Conservation (phyloP, 2,888 invertebrate genomes). For the Blastobasis adustella region DNA sequence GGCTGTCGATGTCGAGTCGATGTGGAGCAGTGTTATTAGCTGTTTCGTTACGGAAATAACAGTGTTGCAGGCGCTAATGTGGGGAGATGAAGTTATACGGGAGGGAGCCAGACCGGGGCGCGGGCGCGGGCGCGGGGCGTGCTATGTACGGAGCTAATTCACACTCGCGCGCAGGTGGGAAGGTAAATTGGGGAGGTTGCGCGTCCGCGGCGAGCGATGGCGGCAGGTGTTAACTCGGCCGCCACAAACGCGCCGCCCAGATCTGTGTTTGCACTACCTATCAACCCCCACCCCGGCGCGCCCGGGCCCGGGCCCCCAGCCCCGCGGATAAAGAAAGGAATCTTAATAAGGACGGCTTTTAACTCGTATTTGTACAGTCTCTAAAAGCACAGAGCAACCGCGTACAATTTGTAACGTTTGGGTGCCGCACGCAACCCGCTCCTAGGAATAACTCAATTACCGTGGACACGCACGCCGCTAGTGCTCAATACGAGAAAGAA, state of each 20-base stretch:
- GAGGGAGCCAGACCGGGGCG: background rate
- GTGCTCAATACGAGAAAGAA: slow-evolving; percentile 59
- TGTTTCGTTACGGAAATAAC: background rate
- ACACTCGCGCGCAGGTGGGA: slow-evolving; percentile 44
- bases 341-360: slow-evolving; percentile 32
- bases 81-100: background rate
- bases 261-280: slow-evolving; percentile 54
- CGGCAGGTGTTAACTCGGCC: slow-evolving; percentile 64
- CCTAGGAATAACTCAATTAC: slow-evolving; percentile 61
- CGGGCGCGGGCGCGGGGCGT: slow-evolving; percentile 1
- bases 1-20: slow-evolving; percentile 27
- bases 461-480: slow-evolving; percentile 33
- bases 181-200: slow-evolving; percentile 28
- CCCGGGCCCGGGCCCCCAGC: slow-evolving; percentile 32
- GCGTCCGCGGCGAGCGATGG: slow-evolving; percentile 40
- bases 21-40: slow-evolving; percentile 1
- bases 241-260: slow-evolving; percentile 67
- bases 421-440: slow-evolving; percentile 17
- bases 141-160: slow-evolving; percentile 36
- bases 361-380: slow-evolving; percentile 40
- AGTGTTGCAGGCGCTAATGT: background rate
- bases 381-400: slow-evolving; percentile 51
- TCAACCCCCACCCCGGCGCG: slow-evolving; percentile 36
- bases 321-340: slow-evolving; percentile 33
- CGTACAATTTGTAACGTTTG: slow-evolving; percentile 34